A percentile compares a stretch with the other conserved stretches of the same genome.
These are phyloP conservation scores for Andrena marginata DNA, from an alignment of 2,888 invertebrate species.

Conservation along the genomic window DNA sequence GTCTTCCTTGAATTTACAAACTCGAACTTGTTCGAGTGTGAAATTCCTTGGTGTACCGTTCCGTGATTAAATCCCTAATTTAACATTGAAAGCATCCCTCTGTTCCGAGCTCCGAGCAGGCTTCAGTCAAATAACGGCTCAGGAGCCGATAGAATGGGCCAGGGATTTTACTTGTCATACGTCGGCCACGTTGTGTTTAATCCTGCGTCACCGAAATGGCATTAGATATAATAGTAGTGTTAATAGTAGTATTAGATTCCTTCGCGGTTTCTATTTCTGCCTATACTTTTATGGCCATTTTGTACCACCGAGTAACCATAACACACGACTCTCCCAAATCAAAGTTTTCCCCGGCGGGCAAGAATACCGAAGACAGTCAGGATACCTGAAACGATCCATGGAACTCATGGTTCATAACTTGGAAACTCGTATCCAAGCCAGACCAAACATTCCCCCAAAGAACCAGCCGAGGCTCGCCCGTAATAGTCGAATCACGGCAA, in stretches of 20 bases:
- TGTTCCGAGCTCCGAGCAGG: constrained; percentile 3
- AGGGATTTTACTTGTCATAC: constrained; percentile 1
- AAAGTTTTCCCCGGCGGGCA: not conserved
- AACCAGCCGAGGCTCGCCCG: constrained; percentile 54
- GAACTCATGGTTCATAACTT: not conserved
- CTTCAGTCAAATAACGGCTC: constrained; percentile 14
- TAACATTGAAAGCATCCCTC: constrained; percentile 26
- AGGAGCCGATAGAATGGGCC: constrained; percentile 22
- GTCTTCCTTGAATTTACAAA: constrained; percentile 11
- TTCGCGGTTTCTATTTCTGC: not conserved
- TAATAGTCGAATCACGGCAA: constrained; percentile 34
- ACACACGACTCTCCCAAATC: not conserved
- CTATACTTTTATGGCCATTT: not conserved
- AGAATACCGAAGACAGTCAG: not conserved
- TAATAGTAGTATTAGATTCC: not conserved
- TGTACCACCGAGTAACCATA: not conserved
- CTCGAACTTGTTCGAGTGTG: constrained; percentile 26
- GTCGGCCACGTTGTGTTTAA: not conserved
- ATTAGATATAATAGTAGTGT: too few species aligned
- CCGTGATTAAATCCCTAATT: constrained; percentile 34
- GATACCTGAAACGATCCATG: not conserved
- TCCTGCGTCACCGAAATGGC: not conserved
- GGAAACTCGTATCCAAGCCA: not conserved
- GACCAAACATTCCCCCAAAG: constrained; percentile 32
- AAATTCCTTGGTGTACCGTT: constrained; percentile 22